A percentile compares a stretch with the other conserved stretches of the same genome.
Conservation (phyloP, 1,140 invertebrate species). For the Drosophila saltans region DNA sequence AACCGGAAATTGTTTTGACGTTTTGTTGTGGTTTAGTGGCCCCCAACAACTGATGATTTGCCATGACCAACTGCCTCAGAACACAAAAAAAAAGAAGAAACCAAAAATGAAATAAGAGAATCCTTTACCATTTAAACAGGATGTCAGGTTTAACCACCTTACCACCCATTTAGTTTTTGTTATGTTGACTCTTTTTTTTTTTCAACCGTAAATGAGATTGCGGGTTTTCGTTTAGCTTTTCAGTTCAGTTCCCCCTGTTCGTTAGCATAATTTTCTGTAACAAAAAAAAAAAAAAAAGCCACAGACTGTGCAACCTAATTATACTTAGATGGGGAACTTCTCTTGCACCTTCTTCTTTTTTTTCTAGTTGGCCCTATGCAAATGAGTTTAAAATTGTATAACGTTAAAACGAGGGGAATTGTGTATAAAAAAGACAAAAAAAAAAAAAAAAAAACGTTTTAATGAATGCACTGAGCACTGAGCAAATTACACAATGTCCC, state of each 20-base stretch:
- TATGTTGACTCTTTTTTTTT: neutral
- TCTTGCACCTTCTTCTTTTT: neutral
- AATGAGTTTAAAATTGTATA: slow-evolving; percentile 33
- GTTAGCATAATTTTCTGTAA: slow-evolving; percentile 16
- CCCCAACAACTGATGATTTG: slow-evolving; percentile 32
- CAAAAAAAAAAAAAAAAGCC: neutral
- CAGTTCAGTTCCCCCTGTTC: slow-evolving; percentile 12
- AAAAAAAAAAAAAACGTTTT: slow-evolving; percentile 8
- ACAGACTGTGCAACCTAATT: slow-evolving; percentile 31
- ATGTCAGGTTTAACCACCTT: neutral
- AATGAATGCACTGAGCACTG: slow-evolving; percentile 39
- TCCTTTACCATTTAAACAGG: slow-evolving; percentile 6
- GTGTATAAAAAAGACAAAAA: neutral
- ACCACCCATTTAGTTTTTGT: slow-evolving; percentile 3
- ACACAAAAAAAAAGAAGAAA: neutral
- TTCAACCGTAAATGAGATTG: slow-evolving; percentile 12
- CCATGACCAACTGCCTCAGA: slow-evolving; percentile 10
- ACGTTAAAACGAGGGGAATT: neutral
- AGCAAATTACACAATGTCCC: slow-evolving; percentile 26
- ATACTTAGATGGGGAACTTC: neutral
- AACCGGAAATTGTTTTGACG: slow-evolving; percentile 25
- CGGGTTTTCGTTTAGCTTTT: slow-evolving; percentile 16
- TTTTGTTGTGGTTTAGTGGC: slow-evolving; percentile 48
- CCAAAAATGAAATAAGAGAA: neutral
- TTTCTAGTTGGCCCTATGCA: slow-evolving; percentile 25